A percentile compares a stretch with the other conserved stretches of the same genome.
Evolutionary conservation across 2,888 invertebrate species (phyloP).

Genomic region (Clusia tigrina): DNA sequence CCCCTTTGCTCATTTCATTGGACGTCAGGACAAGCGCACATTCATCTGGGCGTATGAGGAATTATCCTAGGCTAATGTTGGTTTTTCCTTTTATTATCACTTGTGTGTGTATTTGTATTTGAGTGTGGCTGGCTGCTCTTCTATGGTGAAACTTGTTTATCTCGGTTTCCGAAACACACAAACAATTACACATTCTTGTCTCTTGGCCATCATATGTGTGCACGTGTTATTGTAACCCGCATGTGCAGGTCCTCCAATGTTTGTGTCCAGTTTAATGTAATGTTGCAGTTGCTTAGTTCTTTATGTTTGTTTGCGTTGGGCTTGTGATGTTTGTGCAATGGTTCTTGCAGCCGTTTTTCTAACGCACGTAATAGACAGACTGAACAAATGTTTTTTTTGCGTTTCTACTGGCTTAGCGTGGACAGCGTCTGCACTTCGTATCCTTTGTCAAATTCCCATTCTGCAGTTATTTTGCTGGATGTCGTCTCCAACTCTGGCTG

Average conservation of each 20-base stretch:
- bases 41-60: constrained; percentile 41
- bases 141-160: background rate
- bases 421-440: background rate
- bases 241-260: background rate
- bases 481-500: background rate
- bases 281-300: background rate
- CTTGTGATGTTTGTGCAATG: constrained; percentile 9
- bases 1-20: background rate
- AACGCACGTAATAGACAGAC: background rate
- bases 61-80: constrained; percentile 53
- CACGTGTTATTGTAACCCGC: background rate
- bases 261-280: background rate
- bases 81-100: constrained; percentile 36
- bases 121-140: background rate
- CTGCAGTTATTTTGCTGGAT: background rate
- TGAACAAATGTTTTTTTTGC: background rate
- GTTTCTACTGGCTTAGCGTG: background rate
- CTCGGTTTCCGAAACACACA: background rate
- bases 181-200: background rate
- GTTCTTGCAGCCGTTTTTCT: constrained; percentile 1
- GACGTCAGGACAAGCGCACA: background rate
- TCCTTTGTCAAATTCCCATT: too few relatives aligned
- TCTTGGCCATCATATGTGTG: background rate
- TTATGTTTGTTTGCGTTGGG: background rate
- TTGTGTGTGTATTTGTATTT: background rate